These are phyloP conservation scores for Phyllostomus discolor DNA, from an alignment of 2,113 vertebrate species.

Conservation along the genomic window DNA sequence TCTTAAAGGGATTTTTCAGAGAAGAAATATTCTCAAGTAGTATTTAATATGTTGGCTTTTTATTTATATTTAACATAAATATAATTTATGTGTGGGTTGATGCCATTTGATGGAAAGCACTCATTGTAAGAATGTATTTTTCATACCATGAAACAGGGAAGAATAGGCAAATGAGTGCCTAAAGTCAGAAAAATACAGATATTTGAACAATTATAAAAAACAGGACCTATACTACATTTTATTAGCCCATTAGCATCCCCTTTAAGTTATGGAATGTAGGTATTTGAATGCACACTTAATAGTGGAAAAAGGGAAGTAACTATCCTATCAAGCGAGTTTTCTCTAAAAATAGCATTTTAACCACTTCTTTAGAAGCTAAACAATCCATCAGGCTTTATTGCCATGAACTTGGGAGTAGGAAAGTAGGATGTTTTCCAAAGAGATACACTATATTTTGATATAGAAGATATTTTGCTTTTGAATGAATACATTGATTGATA, in stretches of 20 bases:
- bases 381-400: conserved; percentile 22
- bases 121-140: neutral
- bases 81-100: too few relatives aligned
- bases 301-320: neutral
- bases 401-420: neutral
- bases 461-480: conserved; percentile 31
- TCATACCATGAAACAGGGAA: neutral
- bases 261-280: neutral
- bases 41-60: neutral
- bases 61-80: neutral
- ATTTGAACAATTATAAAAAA: neutral
- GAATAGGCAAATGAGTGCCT: neutral
- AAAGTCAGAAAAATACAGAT: conserved; percentile 12
- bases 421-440: conserved; percentile 34
- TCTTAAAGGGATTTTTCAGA: neutral
- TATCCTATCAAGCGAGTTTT: neutral
- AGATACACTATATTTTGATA: conserved; percentile 23
- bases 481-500: conserved; percentile 38
- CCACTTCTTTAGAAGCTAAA: neutral
- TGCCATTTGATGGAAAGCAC: neutral
- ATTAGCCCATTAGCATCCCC: neutral
- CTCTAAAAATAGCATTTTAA: conserved; percentile 26
- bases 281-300: neutral
- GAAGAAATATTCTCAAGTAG: neutral
- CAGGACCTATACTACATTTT: neutral